These are phyloP conservation scores for Basileuterus tristriatus DNA, from an alignment of 2,797 vertebrate genomes.

Conservation along the genomic window DNA sequence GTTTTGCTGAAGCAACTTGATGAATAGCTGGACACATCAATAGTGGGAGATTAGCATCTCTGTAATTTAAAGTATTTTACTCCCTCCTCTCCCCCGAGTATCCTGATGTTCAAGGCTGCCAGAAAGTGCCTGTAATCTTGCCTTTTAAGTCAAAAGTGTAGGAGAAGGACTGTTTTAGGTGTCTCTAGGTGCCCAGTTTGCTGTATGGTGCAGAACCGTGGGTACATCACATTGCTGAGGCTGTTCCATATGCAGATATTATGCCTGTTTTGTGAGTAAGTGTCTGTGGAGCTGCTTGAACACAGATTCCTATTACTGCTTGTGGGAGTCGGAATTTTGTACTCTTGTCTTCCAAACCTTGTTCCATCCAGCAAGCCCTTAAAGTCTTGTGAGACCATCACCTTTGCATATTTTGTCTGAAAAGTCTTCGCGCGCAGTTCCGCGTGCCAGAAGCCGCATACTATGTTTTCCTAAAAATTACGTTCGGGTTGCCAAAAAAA, in stretches of 20 bases:
- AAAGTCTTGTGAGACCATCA: conserved; percentile 53
- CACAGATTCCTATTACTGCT: conserved; percentile 35
- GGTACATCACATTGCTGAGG: neutral
- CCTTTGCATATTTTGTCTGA: conserved; percentile 64
- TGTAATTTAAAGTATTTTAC: conserved; percentile 53
- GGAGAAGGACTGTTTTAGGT: neutral
- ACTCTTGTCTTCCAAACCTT: neutral
- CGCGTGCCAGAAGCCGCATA: conserved; percentile 36
- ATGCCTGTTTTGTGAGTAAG: conserved; percentile 4
- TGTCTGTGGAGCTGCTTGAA: conserved; percentile 16
- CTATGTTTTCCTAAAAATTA: conserved; percentile 64
- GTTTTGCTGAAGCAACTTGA: neutral
- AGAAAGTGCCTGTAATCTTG: conserved; percentile 10
- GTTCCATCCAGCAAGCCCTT: conserved; percentile 45
- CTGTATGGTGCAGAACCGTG: neutral
- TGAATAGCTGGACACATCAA: neutral
- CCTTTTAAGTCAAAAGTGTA: conserved; percentile 36
- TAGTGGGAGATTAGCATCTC: conserved; percentile 51
- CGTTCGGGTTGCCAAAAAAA: conserved; percentile 49
- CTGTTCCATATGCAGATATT: conserved; percentile 24
- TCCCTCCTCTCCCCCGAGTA: conserved; percentile 13
- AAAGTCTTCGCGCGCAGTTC: neutral
- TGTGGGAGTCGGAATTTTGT: conserved; percentile 23
- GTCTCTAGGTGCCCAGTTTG: conserved; percentile 15
- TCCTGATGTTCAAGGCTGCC: conserved; percentile 6